phyloP scores from a whole-genome alignment of 2,888 invertebrate species.

The Chesias legatella region DNA sequence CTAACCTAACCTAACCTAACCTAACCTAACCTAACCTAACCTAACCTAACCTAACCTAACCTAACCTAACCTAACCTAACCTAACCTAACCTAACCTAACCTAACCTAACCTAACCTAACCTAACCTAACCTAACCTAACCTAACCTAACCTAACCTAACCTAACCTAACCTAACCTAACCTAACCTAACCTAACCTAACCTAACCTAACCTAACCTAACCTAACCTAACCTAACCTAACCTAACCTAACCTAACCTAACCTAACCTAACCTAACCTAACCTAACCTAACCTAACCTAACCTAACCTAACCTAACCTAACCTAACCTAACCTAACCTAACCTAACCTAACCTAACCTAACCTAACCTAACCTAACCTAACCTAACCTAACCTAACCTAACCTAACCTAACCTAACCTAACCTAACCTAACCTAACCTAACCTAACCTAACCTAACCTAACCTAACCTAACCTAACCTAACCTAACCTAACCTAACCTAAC shows the following conservation, averaged over 20 bases:
- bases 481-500: slow-evolving; percentile 32
- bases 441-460: slow-evolving; percentile 26
- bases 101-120: slow-evolving; percentile 21
- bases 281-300: slow-evolving; percentile 21
- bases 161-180: slow-evolving; percentile 25
- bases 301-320: slow-evolving; percentile 10
- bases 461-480: slow-evolving; percentile 30
- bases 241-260: slow-evolving; percentile 22
- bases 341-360: slow-evolving; percentile 7
- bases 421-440: slow-evolving; percentile 27
- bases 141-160: slow-evolving; percentile 27
- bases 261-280: slow-evolving; percentile 25
- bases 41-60: slow-evolving; percentile 22
- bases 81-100: slow-evolving; percentile 18
- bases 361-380: slow-evolving; percentile 9
- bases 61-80: slow-evolving; percentile 16
- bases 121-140: slow-evolving; percentile 21
- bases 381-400: slow-evolving; percentile 24
- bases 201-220: slow-evolving; percentile 24
- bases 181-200: slow-evolving; percentile 24
- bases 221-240: slow-evolving; percentile 19
- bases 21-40: slow-evolving; percentile 20
- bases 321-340: slow-evolving; percentile 11
- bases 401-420: slow-evolving; percentile 27
- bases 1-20: slow-evolving; percentile 13